phyloP scores from a whole-genome alignment of 2,113 vertebrate genomes.

The Epinephelus fuscoguttatus region DNA sequence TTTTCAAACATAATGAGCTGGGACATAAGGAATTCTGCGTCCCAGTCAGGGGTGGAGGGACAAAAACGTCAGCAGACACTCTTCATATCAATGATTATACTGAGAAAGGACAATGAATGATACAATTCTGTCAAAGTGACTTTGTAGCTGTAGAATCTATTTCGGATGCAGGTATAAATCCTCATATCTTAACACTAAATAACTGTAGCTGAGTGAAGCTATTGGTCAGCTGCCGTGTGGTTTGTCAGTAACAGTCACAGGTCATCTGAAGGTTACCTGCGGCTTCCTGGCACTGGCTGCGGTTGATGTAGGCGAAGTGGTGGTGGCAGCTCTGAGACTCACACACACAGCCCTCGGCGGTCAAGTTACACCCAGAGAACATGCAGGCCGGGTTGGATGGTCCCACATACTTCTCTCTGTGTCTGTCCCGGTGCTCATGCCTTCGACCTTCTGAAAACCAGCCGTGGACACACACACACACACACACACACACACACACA shows the following conservation, averaged over 20 bases:
- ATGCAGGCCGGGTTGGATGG: conserved; percentile 79
- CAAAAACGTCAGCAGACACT: background rate
- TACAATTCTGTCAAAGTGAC: conserved; percentile 2
- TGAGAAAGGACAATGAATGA: background rate
- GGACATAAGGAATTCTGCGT: conserved; percentile 40
- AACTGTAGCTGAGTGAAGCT: conserved; percentile 16
- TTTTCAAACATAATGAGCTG: conserved; percentile 22
- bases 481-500: conserved; percentile 29
- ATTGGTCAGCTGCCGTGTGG: conserved; percentile 11
- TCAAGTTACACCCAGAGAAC: conserved; percentile 88
- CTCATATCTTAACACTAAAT: conserved; percentile 4
- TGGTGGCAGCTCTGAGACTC: conserved; percentile 85
- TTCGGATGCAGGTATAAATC: conserved; percentile 13
- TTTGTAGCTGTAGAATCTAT: background rate
- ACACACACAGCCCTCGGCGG: conserved; percentile 82
- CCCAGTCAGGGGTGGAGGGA: conserved; percentile 8
- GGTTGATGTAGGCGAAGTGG: conserved; percentile 85
- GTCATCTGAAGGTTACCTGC: conserved; percentile 81
- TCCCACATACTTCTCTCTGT: conserved; percentile 81
- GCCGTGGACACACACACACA: conserved; percentile 33
- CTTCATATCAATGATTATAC: conserved; percentile 14
- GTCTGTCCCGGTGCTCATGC: conserved; percentile 77
- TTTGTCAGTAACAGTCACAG: conserved; percentile 36
- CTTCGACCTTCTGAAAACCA: conserved; percentile 75
- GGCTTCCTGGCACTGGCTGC: conserved; percentile 85